Percentiles rank a stretch among this genome's conserved stretches.
Evolutionary conservation across 2,113 vertebrate genomes (phyloP).

Genomic region (Chrysochloris asiatica): DNA sequence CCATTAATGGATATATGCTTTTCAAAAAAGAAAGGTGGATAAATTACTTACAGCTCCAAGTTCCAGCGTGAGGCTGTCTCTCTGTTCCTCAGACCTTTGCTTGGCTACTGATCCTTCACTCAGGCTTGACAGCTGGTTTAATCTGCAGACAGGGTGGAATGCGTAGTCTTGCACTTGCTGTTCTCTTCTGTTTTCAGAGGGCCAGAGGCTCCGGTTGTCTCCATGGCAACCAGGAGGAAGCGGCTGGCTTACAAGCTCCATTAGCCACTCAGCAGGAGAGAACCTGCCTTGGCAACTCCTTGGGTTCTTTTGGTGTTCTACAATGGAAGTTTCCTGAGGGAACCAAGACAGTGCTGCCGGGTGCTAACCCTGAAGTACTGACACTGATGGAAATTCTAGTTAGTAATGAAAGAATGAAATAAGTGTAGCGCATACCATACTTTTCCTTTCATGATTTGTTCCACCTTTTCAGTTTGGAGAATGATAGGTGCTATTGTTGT

Average conservation of each 20-base stretch:
- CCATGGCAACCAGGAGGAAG: conserved; percentile 69
- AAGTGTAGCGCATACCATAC: not conserved
- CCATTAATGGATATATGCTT: not conserved
- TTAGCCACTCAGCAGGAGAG: conserved; percentile 21
- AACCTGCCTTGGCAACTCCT: conserved; percentile 12
- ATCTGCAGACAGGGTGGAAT: conserved; percentile 65
- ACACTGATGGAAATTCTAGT: not conserved
- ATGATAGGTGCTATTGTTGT: too few relatives aligned
- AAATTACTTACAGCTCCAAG: conserved; percentile 70
- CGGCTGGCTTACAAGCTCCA: conserved; percentile 50
- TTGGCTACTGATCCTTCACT: conserved; percentile 43
- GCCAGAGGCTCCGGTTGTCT: conserved; percentile 50
- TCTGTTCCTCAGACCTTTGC: not conserved
- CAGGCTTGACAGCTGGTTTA: conserved; percentile 64
- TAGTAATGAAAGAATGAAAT: conserved; percentile 51
- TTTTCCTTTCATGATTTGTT: not conserved
- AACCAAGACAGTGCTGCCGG: not conserved
- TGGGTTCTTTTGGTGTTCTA: not conserved
- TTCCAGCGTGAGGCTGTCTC: not conserved
- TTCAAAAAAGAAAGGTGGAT: conserved; percentile 37
- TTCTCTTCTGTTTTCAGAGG: conserved; percentile 68
- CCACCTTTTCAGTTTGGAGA: not conserved
- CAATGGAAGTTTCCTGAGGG: conserved; percentile 14
- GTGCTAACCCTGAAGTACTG: not conserved
- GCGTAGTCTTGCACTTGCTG: conserved; percentile 64